phyloP scores from a whole-genome alignment of 2,113 vertebrate species.

The Callithrix jacchus region DNA sequence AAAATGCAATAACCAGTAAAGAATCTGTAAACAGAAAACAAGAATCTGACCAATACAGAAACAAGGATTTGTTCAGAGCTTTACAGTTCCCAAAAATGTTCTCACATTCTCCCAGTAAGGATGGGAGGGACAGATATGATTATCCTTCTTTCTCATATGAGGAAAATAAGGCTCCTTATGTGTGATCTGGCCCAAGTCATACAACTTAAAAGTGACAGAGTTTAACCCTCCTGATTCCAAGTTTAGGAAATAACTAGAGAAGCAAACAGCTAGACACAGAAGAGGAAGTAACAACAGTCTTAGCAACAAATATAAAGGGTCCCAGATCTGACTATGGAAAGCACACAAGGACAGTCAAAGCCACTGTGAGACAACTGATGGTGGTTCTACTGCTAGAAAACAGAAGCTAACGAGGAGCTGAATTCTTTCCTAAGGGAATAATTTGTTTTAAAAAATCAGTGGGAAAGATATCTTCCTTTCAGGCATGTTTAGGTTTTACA shows the following conservation, averaged over 20 bases:
- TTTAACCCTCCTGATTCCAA: not conserved
- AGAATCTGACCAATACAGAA: not conserved
- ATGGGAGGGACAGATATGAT: not conserved
- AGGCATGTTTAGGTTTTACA: not conserved
- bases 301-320: not conserved
- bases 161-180: not conserved
- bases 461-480: not conserved
- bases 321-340: too few relatives aligned
- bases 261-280: not conserved
- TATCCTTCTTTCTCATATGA: not conserved
- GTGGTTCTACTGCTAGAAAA: not conserved
- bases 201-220: not conserved
- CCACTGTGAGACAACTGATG: not conserved
- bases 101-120: not conserved
- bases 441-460: not conserved
- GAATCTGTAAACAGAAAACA: not conserved
- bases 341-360: not conserved
- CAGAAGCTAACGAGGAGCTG: not conserved
- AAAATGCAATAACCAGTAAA: not conserved
- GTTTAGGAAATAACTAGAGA: not conserved
- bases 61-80: not conserved
- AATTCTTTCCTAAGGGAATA: not conserved
- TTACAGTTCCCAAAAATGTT: not conserved
- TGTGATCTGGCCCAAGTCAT: not conserved
- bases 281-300: not conserved